Base-by-base conservation (phyloP, 2,113 vertebrate species). In the Atractosteus spatula region DNA sequence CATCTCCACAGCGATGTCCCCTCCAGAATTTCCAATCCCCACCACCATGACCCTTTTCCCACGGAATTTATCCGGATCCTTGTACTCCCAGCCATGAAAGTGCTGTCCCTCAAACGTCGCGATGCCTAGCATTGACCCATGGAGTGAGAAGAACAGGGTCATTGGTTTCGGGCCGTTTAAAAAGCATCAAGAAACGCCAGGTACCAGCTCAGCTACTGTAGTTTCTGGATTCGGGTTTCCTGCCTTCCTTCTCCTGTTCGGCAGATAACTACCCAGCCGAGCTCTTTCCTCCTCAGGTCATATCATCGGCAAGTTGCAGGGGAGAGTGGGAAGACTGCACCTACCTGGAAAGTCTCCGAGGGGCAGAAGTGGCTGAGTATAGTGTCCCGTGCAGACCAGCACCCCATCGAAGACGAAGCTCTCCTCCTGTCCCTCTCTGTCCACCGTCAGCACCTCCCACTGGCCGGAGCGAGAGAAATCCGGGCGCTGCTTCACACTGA, bases 21-120 rank as follows among this genome's bases (percentile, higher is more conserved):
- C 91, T 56, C 94, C 95, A 0, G 96, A 97, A 77, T 97, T 97
- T 17, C 97, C 97, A 2, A 93, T 92, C 12, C 97, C 97, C 0
- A 98, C 80, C 47, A 99, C 69, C 68, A 96, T 62, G 10, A 97
- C 94, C 56, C 84, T 94, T 79, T 97, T 94, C 61, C 92, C 92
- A 0, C 45, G 74, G 82, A 87, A 95, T 14, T 29, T 69, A 1
- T 76, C 55, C 41, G 92, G 80, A 1, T 89, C 84, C 82, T 94
- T 98, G 77, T 97, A 98, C 5, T 96, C 90, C 78, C 91, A 91
- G 79, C 96, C 98, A 78, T 99, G 97, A 3, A 87, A 77, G 73
- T 90, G 91, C 41, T 7, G 79, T 16, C 96, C 97, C 71, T 87
- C 84, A 82, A 98, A 99, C 0, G 82, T 89, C 56, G 95, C 87